Evolutionary conservation across 2,888 invertebrate genomes (phyloP), one percentile per base, ranked within the genome.

Genomic region (Ecdyonurus torrentis): DNA sequence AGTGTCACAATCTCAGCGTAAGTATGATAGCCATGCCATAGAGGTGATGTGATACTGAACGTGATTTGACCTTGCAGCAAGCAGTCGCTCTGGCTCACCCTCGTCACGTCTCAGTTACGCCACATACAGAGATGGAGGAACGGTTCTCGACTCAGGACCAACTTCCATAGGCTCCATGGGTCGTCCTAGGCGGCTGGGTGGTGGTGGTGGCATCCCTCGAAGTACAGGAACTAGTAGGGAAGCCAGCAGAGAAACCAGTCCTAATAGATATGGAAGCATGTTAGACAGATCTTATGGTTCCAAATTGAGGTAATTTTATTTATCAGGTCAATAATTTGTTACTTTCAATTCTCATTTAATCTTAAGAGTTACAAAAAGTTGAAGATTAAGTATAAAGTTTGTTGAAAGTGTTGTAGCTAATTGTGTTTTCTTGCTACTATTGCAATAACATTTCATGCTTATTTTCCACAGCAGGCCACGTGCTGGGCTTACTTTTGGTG

Each of bases 1-100:
- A 19, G 87, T 91, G 15, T 93, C 93, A 1, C 91, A 91, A 72
- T 95, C 94, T 58, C 95, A 95, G 78, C 95, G 92, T 93, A 77
- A 85, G 87, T 81, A 66, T 61, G 61, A 58, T 55, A 53, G 61
- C 18, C 59, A 53, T 59, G n/a, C 2, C 23, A n/a, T 23, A 60
- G 20, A 19, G 18, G 15, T 60, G 19, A 59, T 59, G 59, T 23
- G 2, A 25, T 23, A 19, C 15, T 58, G n/a, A 15, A 52, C 52
- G n/a, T 55, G 22, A 55, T 24, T 58, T 58, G 10, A 50, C 23
- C 61, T 18, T 74, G 25, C 77, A 93, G 93, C 97, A 5, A 90
- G 91, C 60, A 95, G 95, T 69, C 81, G 97, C 53, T 94, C 94
- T 2, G 91, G 91, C 61, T 96, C 96, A 0, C 96, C 97, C 0